Percentiles rank a stretch among this genome's conserved stretches.
These are phyloP conservation scores for Sebastes kiyomatsui DNA, from an alignment of 2,797 vertebrate genomes.

Conservation along the genomic window DNA sequence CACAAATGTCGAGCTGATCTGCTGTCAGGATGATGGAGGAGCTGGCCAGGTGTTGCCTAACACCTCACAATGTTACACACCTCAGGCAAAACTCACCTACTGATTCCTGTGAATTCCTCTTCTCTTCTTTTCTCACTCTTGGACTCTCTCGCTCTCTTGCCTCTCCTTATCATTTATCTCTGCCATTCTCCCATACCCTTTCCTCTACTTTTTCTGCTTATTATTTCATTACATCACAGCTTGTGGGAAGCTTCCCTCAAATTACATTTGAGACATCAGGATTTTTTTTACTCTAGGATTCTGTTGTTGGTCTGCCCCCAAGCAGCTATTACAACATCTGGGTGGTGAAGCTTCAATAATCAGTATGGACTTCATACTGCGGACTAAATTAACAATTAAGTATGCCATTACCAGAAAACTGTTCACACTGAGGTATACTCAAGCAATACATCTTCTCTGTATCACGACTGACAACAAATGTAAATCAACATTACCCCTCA, in stretches of 20 bases:
- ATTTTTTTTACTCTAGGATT: not conserved
- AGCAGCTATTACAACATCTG: not conserved
- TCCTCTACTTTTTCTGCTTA: not conserved
- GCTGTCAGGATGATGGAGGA: constrained; percentile 28
- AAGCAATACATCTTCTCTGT: no score
- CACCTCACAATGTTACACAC: not conserved
- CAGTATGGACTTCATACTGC: not conserved
- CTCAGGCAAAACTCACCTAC: constrained; percentile 8
- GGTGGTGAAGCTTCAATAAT: not conserved
- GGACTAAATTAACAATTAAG: not conserved
- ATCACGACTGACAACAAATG: no score
- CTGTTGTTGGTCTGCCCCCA: not conserved
- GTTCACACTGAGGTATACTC: no score
- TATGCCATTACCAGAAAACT: no score
- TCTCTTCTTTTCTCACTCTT: not conserved
- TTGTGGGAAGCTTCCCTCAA: not conserved
- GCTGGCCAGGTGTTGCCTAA: constrained; percentile 10
- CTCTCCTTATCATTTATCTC: not conserved
- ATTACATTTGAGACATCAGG: not conserved
- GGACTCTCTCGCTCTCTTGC: not conserved
- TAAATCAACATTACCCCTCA: no score
- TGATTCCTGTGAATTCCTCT: not conserved
- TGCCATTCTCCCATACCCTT: not conserved
- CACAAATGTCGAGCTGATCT: not conserved
- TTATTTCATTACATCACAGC: not conserved